A percentile compares a stretch with the other conserved stretches of the same genome.
phyloP scores from a whole-genome alignment of 2,797 vertebrate genomes.

The Chelmon rostratus region DNA sequence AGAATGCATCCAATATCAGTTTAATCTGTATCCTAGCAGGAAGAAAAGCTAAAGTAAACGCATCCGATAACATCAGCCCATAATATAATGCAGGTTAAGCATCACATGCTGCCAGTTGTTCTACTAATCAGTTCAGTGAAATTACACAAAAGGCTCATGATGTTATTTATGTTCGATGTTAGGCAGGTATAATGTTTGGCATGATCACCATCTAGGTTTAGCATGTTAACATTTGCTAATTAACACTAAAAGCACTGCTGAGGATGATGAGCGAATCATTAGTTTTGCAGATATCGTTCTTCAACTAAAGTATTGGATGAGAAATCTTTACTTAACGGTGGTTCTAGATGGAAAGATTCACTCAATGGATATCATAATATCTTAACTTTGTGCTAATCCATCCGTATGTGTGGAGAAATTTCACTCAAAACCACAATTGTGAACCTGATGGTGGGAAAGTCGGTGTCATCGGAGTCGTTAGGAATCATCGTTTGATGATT shows the following conservation, averaged over 20 bases:
- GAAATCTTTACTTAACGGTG: too few species aligned
- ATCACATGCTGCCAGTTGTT: neutral
- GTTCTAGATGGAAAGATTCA: too few species aligned
- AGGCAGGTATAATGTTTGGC: neutral
- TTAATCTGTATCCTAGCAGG: neutral
- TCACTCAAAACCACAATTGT: too few species aligned
- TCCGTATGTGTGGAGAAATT: neutral
- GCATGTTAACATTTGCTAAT: too few species aligned
- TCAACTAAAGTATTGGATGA: too few species aligned
- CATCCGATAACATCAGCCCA: neutral
- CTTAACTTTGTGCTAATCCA: too few species aligned
- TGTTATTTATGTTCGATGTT: too few species aligned
- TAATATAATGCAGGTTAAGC: neutral
- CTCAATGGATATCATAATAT: neutral
- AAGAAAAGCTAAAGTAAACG: neutral
- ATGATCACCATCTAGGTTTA: too few species aligned
- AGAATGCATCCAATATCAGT: neutral
- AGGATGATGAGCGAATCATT: neutral
- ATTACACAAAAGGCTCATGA: neutral
- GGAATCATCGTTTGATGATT: too few species aligned
- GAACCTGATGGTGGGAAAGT: neutral
- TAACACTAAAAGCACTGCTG: too few species aligned
- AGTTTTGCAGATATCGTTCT: neutral
- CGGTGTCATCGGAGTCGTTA: too few species aligned
- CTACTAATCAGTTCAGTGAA: neutral